A percentile compares a stretch with the other conserved stretches of the same genome.
phyloP scores from a whole-genome alignment of 1,140 invertebrate genomes.

The Aethina tumida region DNA sequence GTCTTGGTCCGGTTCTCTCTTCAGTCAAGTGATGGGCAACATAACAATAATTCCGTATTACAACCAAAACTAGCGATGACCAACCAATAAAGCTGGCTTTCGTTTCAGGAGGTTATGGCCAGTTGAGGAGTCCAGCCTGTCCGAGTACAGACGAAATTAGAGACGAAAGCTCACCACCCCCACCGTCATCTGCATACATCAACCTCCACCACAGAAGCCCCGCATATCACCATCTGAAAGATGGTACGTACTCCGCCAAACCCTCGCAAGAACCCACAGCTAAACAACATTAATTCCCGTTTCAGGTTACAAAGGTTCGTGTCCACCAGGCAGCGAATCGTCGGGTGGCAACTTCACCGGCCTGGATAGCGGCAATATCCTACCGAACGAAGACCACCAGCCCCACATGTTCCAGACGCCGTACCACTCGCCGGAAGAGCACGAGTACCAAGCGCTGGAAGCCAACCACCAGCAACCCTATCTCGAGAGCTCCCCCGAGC shows the following conservation, averaged over 20 bases:
- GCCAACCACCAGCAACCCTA: conserved; percentile 44
- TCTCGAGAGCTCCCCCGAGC: conserved; percentile 62
- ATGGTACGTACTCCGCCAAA: conserved; percentile 32
- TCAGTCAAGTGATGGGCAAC: no score
- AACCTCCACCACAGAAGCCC: conserved; percentile 30
- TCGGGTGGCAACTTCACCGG: conserved; percentile 8
- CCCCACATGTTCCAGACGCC: conserved; percentile 34
- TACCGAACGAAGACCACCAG: conserved; percentile 16
- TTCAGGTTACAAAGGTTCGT: conserved; percentile 28
- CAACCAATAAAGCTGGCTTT: conserved; percentile 2
- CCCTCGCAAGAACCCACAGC: neutral
- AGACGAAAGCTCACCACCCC: conserved; percentile 41
- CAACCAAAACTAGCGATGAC: no score
- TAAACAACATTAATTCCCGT: conserved; percentile 5
- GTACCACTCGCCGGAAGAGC: conserved; percentile 46
- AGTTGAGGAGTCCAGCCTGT: conserved; percentile 44
- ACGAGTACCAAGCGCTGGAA: conserved; percentile 62
- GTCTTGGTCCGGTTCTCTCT: no score
- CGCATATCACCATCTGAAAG: conserved; percentile 32
- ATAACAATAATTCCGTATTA: no score
- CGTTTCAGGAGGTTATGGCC: conserved; percentile 42
- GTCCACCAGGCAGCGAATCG: conserved; percentile 23
- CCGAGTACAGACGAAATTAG: conserved; percentile 39
- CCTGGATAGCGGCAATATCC: conserved; percentile 1
- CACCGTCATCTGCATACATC: conserved; percentile 28